These are phyloP conservation scores for Taphrorychus bicolor DNA, from an alignment of 2,888 invertebrate genomes.

Conservation along the genomic window DNA sequence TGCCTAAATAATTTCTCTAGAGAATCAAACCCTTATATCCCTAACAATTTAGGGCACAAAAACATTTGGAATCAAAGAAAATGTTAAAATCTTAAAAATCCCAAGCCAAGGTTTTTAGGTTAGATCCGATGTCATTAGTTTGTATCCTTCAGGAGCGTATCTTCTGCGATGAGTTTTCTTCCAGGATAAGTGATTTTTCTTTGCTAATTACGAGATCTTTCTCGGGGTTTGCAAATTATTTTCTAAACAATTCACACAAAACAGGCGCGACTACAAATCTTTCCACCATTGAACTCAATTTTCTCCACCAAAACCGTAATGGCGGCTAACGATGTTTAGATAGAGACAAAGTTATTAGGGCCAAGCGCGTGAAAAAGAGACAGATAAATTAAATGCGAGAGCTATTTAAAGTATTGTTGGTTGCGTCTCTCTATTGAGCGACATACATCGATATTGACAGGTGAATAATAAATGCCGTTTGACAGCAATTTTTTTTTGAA, in stretches of 20 bases:
- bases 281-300: slow-evolving; percentile 38
- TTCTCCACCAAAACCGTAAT: slow-evolving; percentile 42
- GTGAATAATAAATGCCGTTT: no score
- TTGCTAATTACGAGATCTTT: slow-evolving; percentile 4
- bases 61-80: not conserved
- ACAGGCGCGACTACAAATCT: slow-evolving; percentile 40
- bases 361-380: slow-evolving; percentile 14
- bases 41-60: no score
- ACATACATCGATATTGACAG: no score
- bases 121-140: slow-evolving; percentile 39
- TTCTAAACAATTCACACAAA: slow-evolving; percentile 16
- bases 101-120: slow-evolving; percentile 42
- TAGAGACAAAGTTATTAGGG: slow-evolving; percentile 45
- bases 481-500: no score
- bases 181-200: not conserved
- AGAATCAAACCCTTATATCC: no score
- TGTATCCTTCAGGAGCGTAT: slow-evolving; percentile 17
- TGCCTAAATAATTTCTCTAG: no score
- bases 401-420: slow-evolving; percentile 19
- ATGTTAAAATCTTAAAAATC: slow-evolving; percentile 24
- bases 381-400: slow-evolving; percentile 10
- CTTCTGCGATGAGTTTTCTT: not conserved
- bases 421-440: no score
- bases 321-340: slow-evolving; percentile 58
- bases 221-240: slow-evolving; percentile 16